These are phyloP conservation scores for Disparrhopalites patrizii DNA, from an alignment of 2,888 invertebrate species.

Conservation along the genomic window DNA sequence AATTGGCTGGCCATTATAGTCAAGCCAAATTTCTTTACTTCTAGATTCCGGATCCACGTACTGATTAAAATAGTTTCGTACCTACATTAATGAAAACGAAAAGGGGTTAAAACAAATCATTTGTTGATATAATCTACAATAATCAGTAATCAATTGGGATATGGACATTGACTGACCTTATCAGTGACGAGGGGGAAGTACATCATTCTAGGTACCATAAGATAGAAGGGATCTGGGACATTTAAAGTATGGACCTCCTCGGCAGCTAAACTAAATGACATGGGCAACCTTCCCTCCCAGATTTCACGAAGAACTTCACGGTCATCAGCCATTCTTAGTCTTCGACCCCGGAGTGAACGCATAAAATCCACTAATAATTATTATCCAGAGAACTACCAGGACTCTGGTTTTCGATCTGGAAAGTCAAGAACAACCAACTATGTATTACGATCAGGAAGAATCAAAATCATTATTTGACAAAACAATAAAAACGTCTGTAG, in stretches of 20 bases:
- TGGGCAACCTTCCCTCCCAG: constrained; percentile 93
- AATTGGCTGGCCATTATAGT: constrained; percentile 82
- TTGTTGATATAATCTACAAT: background rate
- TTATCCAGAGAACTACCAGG: background rate
- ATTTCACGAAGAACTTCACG: constrained; percentile 89
- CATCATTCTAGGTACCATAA: constrained; percentile 88
- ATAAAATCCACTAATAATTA: background rate
- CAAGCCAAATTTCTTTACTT: constrained; percentile 89
- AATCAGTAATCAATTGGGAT: background rate
- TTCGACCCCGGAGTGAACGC: constrained; percentile 8
- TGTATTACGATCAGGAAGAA: too few species aligned
- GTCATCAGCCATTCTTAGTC: constrained; percentile 77
- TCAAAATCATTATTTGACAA: too few species aligned
- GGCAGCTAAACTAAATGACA: constrained; percentile 82
- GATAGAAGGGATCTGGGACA: constrained; percentile 85
- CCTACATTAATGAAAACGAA: constrained; percentile 56
- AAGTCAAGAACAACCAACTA: background rate
- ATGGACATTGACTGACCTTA: constrained; percentile 62
- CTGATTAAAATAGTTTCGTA: constrained; percentile 80
- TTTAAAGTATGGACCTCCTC: constrained; percentile 85
- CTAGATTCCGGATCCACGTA: constrained; percentile 75
- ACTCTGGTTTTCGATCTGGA: background rate
- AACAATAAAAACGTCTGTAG: too few species aligned
- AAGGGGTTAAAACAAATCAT: constrained; percentile 7
- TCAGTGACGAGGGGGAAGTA: constrained; percentile 94